Base-by-base conservation (phyloP, 2,113 vertebrate genomes). In the Zapus hudsonius region DNA sequence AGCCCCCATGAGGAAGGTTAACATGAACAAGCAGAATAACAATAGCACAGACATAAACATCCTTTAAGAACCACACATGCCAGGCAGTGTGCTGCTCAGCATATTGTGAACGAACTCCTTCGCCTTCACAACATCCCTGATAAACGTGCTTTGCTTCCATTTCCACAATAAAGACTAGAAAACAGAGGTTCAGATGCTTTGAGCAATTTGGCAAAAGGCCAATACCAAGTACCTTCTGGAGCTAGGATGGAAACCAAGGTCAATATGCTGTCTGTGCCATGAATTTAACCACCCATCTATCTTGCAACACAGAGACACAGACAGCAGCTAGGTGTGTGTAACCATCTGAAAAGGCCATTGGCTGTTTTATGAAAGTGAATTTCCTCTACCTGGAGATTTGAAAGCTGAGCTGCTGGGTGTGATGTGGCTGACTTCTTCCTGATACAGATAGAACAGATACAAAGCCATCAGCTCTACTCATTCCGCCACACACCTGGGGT, bases 81-180 rank as follows among this genome's bases (percentile, higher is more conserved):
- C 33, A 33, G 9, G 76, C 36, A 36, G 33, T 40, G 19, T 10
- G 31, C 3, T 27, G 40, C 5, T 73, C 38, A 67, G 10, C 38
- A 25, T 31, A 63, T 29, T 74, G 27, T 4, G 67, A 29, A 42
- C 11, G 42, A 13, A 19, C 23, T 87, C 11, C 33, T 40, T 55
- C 84, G 7, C 44, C 8, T 47, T 20, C 2, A 19, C 42, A 81
- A 11, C 16, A 70, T 13, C 23, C 29, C n/a, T 72, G n/a, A 3
- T 40, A 70, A 63, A 40, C 29, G 13, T n/a, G 52, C 74, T 11
- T 4, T 40, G 12, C 88, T 96, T 33, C 84, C 55, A 87, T 0
- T 75, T 95, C 27, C 44, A 85, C 91, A 95, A 95, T 80, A 93
- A 81, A 44, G 93, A 91, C 19, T 83, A 78, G 33, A 75, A 76